Evolutionary conservation across 2,797 vertebrate genomes (phyloP), one percentile per base, ranked within the genome.

Genomic region (Lophius americanus): DNA sequence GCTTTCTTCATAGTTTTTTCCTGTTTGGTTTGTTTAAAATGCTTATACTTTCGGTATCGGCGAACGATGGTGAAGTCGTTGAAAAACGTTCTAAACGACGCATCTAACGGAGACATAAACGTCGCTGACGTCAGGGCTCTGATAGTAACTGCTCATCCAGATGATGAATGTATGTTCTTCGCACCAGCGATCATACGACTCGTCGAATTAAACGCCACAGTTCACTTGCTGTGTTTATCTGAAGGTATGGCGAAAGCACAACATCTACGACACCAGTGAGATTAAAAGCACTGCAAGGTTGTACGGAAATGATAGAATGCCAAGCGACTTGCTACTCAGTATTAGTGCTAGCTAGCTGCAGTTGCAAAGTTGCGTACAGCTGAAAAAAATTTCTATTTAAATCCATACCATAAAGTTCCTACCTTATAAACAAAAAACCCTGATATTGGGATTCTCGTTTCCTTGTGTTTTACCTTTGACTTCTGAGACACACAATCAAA

Each of bases 121-220:
- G 55, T 61, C 11, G 41, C 35, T 7, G 79, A 78, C 3, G 14
- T 88, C 51, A 87, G 83, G 32, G 92, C 88, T 32, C 75, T 95
- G 23, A 2, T 94, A 6, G 82, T 95, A 1, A 98, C 94, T 50
- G 98, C 97, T 66, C 98, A 99, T 81, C 98, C 97, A 13, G 97
- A 99, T 88, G 98, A 99, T 81, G 97, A 99, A 81, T 95, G 95
- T 9, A 95, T 99, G 96, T 99, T 99, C 88, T 99, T 99, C 89
- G 94, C 96, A 13, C 97, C 98, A 58, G 92, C 95, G 3, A 79
- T 97, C 62, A 70, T 98, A 41, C 85, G 90, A 53, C 90, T 99
- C 47, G 67, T 86, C 51, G 88, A 90, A 68, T 82, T 81, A 64
- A 86, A 88, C 41, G 89, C 81, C 79, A 78, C 49, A 10, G 82